Evolutionary conservation across 1,140 invertebrate species (phyloP).

Genomic region (Brachionus plicatilis): DNA sequence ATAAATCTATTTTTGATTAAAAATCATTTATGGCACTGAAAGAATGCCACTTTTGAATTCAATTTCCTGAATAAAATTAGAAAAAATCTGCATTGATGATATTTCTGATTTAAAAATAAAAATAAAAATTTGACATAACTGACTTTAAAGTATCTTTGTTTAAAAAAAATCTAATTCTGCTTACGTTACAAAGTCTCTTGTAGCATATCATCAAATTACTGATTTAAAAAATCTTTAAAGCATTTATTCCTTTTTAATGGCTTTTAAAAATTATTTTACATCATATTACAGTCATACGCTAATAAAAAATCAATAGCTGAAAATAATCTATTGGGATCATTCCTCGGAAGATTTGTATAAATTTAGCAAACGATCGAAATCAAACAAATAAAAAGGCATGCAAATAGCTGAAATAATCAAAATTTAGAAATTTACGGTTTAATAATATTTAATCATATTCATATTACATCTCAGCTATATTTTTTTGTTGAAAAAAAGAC

Average conservation of each 20-base stretch:
- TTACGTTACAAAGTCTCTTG: too few species aligned
- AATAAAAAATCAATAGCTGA: background rate
- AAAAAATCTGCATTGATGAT: background rate
- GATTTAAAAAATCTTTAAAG: too few species aligned
- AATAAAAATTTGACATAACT: background rate
- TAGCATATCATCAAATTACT: background rate
- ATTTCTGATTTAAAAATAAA: background rate
- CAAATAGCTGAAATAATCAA: background rate
- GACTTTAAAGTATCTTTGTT: too few species aligned
- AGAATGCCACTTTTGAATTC: background rate
- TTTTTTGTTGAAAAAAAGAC: background rate
- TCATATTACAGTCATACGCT: background rate
- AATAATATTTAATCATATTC: background rate
- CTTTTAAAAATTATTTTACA: background rate
- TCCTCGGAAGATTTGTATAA: background rate
- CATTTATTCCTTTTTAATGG: background rate
- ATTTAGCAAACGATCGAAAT: background rate
- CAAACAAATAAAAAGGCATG: background rate
- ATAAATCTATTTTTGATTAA: background rate
- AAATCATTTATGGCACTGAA: background rate
- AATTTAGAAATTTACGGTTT: background rate
- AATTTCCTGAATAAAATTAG: background rate
- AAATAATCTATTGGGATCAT: background rate
- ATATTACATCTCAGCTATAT: background rate
- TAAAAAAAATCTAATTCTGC: too few species aligned